phyloP scores from a whole-genome alignment of 2,888 invertebrate genomes.

The Philaethria dido region DNA sequence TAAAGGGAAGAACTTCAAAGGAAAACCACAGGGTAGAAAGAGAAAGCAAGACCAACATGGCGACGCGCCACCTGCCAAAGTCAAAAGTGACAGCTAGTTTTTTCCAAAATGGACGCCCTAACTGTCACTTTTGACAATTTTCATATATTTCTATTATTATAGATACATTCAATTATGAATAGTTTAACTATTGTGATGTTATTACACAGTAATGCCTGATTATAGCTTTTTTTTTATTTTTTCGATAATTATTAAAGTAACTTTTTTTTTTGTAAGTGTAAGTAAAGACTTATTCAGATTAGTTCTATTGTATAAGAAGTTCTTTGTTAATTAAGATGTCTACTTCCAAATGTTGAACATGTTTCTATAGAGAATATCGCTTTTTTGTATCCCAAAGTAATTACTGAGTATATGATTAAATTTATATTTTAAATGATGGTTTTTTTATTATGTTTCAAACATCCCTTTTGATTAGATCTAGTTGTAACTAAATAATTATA shows the following conservation, averaged over 20 bases:
- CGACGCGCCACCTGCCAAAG: constrained; percentile 61
- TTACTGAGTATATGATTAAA: constrained; percentile 22
- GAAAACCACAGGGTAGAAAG: constrained; percentile 63
- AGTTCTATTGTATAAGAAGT: not conserved
- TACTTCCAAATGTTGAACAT: constrained; percentile 13
- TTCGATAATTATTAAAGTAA: not conserved
- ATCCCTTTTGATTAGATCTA: too few relatives aligned
- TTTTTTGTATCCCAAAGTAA: constrained; percentile 17
- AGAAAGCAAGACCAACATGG: constrained; percentile 60
- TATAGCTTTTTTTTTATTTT: constrained; percentile 1
- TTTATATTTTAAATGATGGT: constrained; percentile 27
- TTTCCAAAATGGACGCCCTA: constrained; percentile 6
- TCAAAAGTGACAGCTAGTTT: constrained; percentile 52
- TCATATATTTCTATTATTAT: constrained; percentile 1
- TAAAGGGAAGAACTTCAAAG: constrained; percentile 62
- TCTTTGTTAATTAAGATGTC: not conserved
- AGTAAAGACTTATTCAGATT: not conserved
- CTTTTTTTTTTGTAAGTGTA: not conserved
- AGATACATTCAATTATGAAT: not conserved
- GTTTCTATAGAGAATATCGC: constrained; percentile 15
- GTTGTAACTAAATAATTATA: too few relatives aligned
- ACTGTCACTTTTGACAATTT: too few relatives aligned
- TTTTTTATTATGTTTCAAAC: constrained; percentile 15
- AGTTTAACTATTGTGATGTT: constrained; percentile 1
- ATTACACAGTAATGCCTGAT: constrained; percentile 3